Evolutionary conservation across 2,888 invertebrate genomes (phyloP), one percentile per base, ranked within the genome.

Genomic region (Acanthosepion pharaonis): DNA sequence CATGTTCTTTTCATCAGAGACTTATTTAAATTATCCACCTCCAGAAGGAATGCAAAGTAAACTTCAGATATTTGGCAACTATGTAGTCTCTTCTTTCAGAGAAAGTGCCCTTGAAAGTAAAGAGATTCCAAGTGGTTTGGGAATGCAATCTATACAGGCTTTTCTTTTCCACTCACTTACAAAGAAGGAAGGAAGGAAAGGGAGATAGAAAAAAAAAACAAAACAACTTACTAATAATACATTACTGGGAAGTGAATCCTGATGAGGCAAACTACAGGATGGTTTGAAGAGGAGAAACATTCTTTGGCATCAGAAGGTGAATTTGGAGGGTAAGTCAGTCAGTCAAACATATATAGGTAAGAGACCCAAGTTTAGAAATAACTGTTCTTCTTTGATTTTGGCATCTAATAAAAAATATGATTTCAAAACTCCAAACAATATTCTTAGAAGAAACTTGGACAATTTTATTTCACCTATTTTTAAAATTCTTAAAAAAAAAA

Each of bases 331-430:
- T 48, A 33, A 53, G 48, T 53, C n/a, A 92, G 92, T 48, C 91
- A 91, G 53, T 55, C 94, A 92, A n/a, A 92, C 94, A 93, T 55
- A 48, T 28, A 25, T 91, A 59, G 48, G 92, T 78, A 94, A 94
- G 33, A 91, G 42, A 55, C 55, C 91, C 94, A 59, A 94, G 64
- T 25, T 25, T 23, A 25, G 28, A 28, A 18, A 25, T 15, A 18
- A 59, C 59, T 20, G 6, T 59, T 20, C 59, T 59, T 18, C 59
- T 18, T 28, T 64, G 25, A 23, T 23, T 64, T 42, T 64, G 28
- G 64, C 64, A 64, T 64, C 64, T 64, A 64, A 64, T 64, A 25
- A 64, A 25, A 64, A 64, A 42, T 23, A 64, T 64, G 64, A 23
- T 64, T 64, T 25, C 8, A 64, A 64, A 64, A 64, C 64, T 64